Percentiles rank a stretch among this genome's conserved stretches.
Evolutionary conservation across 2,888 invertebrate genomes (phyloP).

Genomic region (Trachelus iudaicus): DNA sequence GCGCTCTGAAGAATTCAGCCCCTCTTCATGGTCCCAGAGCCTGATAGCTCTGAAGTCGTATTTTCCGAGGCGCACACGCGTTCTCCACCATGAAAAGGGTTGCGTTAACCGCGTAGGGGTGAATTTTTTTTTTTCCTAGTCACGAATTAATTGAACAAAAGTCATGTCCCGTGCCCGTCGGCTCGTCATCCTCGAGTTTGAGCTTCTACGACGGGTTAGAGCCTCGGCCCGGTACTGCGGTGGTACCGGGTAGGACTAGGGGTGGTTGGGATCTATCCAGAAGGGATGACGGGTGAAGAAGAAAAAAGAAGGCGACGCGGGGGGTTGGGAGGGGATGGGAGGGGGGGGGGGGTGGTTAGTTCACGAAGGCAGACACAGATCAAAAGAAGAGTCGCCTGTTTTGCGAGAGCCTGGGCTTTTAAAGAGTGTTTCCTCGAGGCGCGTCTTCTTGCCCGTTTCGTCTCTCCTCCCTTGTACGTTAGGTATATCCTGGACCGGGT

Average conservation of each 20-base stretch:
- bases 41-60: background rate
- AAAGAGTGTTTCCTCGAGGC: conserved; percentile 14
- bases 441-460: background rate
- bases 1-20: too few species aligned
- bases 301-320: background rate
- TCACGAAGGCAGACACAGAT: background rate
- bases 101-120: conserved; percentile 6
- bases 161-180: conserved; percentile 22
- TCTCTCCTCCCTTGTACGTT: background rate
- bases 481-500: conserved; percentile 15
- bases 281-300: too few species aligned
- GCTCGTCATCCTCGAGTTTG: background rate
- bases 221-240: conserved; percentile 14
- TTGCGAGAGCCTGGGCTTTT: conserved; percentile 9
- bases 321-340: background rate
- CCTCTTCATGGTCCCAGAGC: too few species aligned
- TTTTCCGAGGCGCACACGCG: background rate
- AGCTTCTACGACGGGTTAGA: conserved; percentile 1
- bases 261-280: conserved; percentile 8
- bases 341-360: background rate
- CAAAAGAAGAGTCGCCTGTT: conserved; percentile 2
- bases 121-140: conserved; percentile 38
- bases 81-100: conserved; percentile 5
- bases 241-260: conserved; percentile 10
- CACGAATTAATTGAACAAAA: conserved; percentile 55